Percentiles rank a stretch among this genome's conserved stretches.
Conservation (phyloP, 2,888 invertebrate species). For the Tillus elongatus region DNA sequence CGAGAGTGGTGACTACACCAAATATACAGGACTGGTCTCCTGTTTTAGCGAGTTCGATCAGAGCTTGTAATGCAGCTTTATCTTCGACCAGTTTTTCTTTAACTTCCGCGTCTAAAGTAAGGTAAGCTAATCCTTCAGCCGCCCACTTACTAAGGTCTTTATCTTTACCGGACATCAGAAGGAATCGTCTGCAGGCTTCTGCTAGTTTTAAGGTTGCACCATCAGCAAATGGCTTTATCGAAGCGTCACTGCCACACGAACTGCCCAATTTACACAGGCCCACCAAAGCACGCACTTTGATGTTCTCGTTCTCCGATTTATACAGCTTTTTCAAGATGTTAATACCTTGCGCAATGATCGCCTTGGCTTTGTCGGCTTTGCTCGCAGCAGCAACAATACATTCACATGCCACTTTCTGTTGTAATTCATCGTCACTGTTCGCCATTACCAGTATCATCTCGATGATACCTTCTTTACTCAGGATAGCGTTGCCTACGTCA, state of each 20-base stretch:
- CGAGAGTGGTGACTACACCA: slow-evolving; percentile 88
- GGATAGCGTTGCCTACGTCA: slow-evolving; percentile 75
- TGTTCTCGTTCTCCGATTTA: slow-evolving; percentile 79
- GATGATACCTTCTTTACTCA: slow-evolving; percentile 60
- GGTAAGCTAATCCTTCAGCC: slow-evolving; percentile 90
- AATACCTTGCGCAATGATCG: slow-evolving; percentile 80
- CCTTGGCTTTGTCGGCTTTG: slow-evolving; percentile 92
- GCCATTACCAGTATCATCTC: slow-evolving; percentile 98
- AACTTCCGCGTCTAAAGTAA: slow-evolving; percentile 96
- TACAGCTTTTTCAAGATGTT: slow-evolving; percentile 74
- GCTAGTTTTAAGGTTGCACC: slow-evolving; percentile 88
- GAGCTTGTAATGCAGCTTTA: slow-evolving; percentile 66
- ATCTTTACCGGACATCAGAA: slow-evolving; percentile 43
- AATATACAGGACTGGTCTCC: slow-evolving; percentile 83
- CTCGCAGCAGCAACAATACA: slow-evolving; percentile 94
- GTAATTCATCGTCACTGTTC: slow-evolving; percentile 77
- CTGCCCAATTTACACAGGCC: slow-evolving; percentile 94
- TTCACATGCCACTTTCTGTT: slow-evolving; percentile 85
- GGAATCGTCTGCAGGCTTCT: slow-evolving; percentile 70
- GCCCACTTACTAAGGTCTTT: slow-evolving; percentile 91
- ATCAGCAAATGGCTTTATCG: slow-evolving; percentile 90
- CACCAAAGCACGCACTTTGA: slow-evolving; percentile 66
- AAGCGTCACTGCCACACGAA: slow-evolving; percentile 90
- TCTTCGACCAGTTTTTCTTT: slow-evolving; percentile 94
- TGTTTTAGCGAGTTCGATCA: slow-evolving; percentile 80